Evolutionary conservation across 1,140 invertebrate genomes (phyloP), one percentile per base, ranked within the genome.

Genomic region (Charaxes varanes): DNA sequence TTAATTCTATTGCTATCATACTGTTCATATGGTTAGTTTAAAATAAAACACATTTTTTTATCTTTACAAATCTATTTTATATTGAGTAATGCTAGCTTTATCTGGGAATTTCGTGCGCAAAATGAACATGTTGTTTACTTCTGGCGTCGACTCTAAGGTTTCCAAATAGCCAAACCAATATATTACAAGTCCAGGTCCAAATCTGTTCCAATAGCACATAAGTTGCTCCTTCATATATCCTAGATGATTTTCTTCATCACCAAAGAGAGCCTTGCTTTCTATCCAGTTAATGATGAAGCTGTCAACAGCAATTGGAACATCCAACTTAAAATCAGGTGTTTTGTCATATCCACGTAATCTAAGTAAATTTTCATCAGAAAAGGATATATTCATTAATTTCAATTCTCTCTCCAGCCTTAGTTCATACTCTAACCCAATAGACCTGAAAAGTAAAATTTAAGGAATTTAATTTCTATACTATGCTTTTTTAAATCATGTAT

Each of bases 101-200:
- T 63, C 41, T 17, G 68, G 68, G 37, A 72, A 68, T 36, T 41
- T 54, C 15, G 65, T 71, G 7, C 62, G 28, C 40, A 71, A 50
- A 40, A 73, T 69, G 38, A 85, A 81, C 73, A 84, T 84, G 36
- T 74, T 81, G 32, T 85, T 85, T 6, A 77, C 73, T 73, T 85
- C 84, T 11, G 74, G 67, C n/a, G 65, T 84, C 0, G 60, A 61
- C 37, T 85, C 71, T 22, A 85, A 56, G 0, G 61, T 78, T 53
- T 95, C 93, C 7, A 97, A 81, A 73, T 91, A 97, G 11, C 95
- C 96, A 87, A 97, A 96, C 96, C 96, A 98, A 73, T 98, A 98
- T 53, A 98, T 97, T 2, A 98, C 94, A 37, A 97, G 85, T 2
- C 96, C 96, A 7, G 95, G 90, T 2, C 97, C 97, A 89, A 97